A percentile compares a stretch with the other conserved stretches of the same genome.
phyloP scores from a whole-genome alignment of 2,113 vertebrate species.

The Rhinoderma darwinii region DNA sequence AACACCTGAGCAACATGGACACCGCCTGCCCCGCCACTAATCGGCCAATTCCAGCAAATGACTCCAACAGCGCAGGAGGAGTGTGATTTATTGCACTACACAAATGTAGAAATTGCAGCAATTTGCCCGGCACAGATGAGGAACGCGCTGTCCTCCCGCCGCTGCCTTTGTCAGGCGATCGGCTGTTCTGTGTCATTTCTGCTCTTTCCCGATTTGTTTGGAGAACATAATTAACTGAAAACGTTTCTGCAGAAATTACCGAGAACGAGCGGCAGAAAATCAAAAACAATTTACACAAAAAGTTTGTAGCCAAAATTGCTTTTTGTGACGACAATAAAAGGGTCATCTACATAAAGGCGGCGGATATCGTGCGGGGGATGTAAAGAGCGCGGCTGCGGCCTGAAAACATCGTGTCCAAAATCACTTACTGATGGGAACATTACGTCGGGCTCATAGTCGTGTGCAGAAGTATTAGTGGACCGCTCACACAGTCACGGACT shows the following conservation, averaged over 20 bases:
- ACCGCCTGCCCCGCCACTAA: background rate
- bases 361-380: background rate
- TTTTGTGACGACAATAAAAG: background rate
- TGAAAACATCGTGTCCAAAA: background rate
- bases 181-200: background rate
- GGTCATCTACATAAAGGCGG: background rate
- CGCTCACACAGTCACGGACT: too few relatives aligned
- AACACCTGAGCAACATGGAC: background rate
- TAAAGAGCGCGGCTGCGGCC: background rate
- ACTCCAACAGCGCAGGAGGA: background rate
- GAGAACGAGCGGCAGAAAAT: background rate
- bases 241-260: background rate
- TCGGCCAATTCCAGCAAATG: conserved; percentile 11
- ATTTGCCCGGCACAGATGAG: background rate
- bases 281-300: background rate
- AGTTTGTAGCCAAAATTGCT: background rate
- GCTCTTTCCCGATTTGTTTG: background rate
- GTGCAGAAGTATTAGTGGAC: too few relatives aligned
- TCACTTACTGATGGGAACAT: background rate
- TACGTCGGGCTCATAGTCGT: too few relatives aligned
- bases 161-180: background rate
- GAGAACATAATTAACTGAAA: background rate
- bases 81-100: background rate
- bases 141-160: background rate
- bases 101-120: conserved; percentile 34